Evolutionary conservation across 2,113 vertebrate genomes (phyloP).

Genomic region (Erythrolamprus reginae): DNA sequence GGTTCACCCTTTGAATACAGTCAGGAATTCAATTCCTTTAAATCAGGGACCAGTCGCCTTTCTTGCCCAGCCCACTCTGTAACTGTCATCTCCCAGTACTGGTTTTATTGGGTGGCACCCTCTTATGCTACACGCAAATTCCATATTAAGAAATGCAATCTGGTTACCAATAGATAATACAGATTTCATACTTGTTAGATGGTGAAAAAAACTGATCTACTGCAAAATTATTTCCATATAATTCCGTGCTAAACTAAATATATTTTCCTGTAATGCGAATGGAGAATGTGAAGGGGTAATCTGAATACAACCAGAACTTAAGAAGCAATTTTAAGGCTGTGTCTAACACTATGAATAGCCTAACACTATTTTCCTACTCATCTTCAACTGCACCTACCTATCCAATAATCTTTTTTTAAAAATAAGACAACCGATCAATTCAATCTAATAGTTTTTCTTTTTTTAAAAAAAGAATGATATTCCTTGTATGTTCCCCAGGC

Average conservation of each 20-base stretch:
- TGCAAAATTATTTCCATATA: background rate
- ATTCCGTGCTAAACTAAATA: background rate
- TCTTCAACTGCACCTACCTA: background rate
- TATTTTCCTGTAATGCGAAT: background rate
- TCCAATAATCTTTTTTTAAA: background rate
- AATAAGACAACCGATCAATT: background rate
- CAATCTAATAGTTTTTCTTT: background rate
- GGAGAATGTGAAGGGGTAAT: background rate
- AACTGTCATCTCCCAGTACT: background rate
- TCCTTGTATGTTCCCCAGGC: background rate
- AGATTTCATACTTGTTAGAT: background rate
- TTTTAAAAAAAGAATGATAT: background rate
- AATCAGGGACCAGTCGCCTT: background rate
- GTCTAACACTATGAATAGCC: background rate
- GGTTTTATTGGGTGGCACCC: background rate
- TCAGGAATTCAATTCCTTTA: background rate
- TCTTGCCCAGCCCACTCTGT: background rate
- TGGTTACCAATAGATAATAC: background rate
- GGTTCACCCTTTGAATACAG: fast-evolving
- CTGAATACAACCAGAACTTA: background rate
- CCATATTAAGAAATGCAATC: background rate
- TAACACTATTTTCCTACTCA: background rate
- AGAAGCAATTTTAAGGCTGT: background rate
- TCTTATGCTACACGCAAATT: background rate
- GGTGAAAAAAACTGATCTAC: background rate